Conservation (phyloP, 2,888 invertebrate genomes). For the Galerucella calmariensis region DNA sequence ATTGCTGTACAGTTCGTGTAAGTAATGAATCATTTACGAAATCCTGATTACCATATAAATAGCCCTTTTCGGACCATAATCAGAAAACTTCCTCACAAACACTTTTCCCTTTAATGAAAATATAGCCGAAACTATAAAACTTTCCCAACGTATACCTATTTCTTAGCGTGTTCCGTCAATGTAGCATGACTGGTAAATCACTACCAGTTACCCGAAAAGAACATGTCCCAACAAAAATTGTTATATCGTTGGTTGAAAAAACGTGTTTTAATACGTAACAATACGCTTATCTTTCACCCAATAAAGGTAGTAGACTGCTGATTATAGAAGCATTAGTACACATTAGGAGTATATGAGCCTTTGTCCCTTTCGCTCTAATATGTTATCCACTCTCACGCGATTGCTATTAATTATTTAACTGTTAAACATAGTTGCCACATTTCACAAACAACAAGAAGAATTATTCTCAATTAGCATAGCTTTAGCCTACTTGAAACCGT, state of each 20-base stretch:
- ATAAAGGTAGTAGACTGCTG: constrained; percentile 52
- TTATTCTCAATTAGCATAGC: not conserved
- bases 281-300: constrained; percentile 43
- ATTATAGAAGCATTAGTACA: constrained; percentile 53
- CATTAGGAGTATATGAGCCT: constrained; percentile 48
- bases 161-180: constrained; percentile 21
- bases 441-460: not conserved
- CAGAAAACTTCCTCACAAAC: constrained; percentile 3
- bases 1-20: not conserved
- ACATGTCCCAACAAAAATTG: constrained; percentile 27
- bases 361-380: constrained; percentile 47
- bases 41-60: constrained; percentile 5
- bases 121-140: not conserved
- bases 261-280: constrained; percentile 36
- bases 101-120: constrained; percentile 6
- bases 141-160: not conserved
- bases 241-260: constrained; percentile 35
- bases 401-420: constrained; percentile 50
- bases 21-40: not conserved
- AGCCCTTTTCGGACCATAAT: not conserved
- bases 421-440: constrained; percentile 19
- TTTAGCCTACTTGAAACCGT: no score
- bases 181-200: constrained; percentile 35
- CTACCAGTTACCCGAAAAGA: constrained; percentile 12
- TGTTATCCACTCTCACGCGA: constrained; percentile 50